These are phyloP conservation scores for Synergus japonicus DNA, from an alignment of 2,888 invertebrate genomes.

Conservation along the genomic window DNA sequence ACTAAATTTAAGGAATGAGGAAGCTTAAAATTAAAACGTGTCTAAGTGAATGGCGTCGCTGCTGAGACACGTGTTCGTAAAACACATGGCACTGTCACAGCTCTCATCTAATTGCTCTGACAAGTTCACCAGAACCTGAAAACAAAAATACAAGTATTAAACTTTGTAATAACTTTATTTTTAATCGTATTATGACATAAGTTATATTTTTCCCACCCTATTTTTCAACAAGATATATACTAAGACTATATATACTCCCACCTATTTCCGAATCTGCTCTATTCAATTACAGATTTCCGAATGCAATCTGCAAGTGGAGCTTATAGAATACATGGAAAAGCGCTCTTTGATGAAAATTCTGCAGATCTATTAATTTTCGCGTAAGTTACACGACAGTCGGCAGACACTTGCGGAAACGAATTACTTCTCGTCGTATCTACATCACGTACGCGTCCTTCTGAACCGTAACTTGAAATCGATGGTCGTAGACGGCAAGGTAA, in stretches of 20 bases:
- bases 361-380: conserved; percentile 18
- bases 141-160: conserved; percentile 21
- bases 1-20: conserved; percentile 11
- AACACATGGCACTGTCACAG: conserved; percentile 55
- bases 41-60: conserved; percentile 70
- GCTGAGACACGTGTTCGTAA: conserved; percentile 62
- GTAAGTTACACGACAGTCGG: conserved; percentile 13
- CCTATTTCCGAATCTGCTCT: not conserved
- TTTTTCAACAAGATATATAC: not conserved
- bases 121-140: conserved; percentile 72
- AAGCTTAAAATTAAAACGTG: conserved; percentile 60
- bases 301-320: not conserved
- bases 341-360: not conserved
- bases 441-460: conserved; percentile 58
- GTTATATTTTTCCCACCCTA: no score
- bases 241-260: not conserved
- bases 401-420: conserved; percentile 44
- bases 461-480: conserved; percentile 60
- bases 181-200: not conserved
- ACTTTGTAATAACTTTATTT: not conserved
- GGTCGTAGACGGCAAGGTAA: conserved; percentile 57
- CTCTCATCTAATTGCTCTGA: conserved; percentile 70
- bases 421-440: conserved; percentile 50
- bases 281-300: not conserved
- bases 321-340: not conserved